Conservation (phyloP, 2,113 vertebrate species). For the Pseudorasbora parva region DNA sequence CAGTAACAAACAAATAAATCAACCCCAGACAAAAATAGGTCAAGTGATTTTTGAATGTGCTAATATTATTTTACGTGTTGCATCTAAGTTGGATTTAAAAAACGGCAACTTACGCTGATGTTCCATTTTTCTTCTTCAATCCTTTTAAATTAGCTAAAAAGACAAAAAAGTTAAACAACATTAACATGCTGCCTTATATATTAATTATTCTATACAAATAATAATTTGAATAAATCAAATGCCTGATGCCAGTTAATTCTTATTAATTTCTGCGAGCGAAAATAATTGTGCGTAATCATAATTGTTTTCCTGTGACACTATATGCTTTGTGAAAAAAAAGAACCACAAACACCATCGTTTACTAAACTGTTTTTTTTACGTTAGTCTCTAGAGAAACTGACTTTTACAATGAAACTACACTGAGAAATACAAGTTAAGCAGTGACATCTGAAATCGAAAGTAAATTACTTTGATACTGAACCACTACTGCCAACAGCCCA, state of each 20-base stretch:
- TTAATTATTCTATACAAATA: background rate
- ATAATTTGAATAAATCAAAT: background rate
- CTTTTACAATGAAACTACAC: no score
- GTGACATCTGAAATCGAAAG: background rate
- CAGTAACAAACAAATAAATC: background rate
- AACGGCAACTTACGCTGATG: background rate
- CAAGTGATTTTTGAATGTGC: background rate
- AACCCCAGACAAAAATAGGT: background rate
- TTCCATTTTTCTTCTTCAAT: conserved; percentile 3
- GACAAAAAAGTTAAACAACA: background rate
- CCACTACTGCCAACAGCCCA: background rate
- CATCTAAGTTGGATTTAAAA: background rate
- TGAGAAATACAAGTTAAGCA: no score
- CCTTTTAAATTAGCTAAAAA: background rate
- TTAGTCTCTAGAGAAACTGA: no score
- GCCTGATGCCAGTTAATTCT: no score
- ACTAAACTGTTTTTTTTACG: background rate
- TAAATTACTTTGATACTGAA: background rate
- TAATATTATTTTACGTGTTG: background rate
- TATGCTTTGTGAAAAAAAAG: background rate
- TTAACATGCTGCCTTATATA: background rate
- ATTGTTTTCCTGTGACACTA: background rate
- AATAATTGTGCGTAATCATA: background rate
- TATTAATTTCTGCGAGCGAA: background rate
- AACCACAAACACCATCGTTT: background rate